phyloP scores from a whole-genome alignment of 2,113 vertebrate species.

The Pelodiscus sinensis region DNA sequence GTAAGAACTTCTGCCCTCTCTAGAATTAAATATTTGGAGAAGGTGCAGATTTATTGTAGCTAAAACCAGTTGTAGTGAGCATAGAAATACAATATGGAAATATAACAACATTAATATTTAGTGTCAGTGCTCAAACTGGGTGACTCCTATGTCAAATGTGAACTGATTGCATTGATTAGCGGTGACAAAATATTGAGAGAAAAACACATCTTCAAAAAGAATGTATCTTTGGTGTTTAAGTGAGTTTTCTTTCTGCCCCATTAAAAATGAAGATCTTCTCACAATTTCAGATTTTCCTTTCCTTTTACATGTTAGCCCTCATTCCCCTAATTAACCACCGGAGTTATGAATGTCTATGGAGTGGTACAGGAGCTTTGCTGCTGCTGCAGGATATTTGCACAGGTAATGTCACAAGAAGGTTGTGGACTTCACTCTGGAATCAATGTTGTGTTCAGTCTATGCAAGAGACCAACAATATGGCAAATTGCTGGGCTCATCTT shows the following conservation, averaged over 20 bases:
- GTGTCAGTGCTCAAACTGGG: background rate
- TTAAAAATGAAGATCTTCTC: background rate
- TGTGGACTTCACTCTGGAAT: background rate
- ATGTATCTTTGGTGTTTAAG: background rate
- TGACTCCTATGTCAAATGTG: background rate
- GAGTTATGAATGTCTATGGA: background rate
- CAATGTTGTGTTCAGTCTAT: background rate
- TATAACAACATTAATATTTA: slow-evolving; percentile 27
- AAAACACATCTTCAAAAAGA: background rate
- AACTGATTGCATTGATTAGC: background rate
- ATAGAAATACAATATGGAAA: background rate
- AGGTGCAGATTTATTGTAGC: background rate
- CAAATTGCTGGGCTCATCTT: background rate
- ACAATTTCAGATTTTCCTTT: background rate
- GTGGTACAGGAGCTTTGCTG: background rate
- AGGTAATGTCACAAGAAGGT: background rate
- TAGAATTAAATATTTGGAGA: background rate
- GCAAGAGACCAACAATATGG: background rate
- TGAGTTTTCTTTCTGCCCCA: background rate
- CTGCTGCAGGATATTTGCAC: background rate
- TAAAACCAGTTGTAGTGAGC: background rate
- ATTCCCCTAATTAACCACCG: background rate
- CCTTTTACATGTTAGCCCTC: background rate
- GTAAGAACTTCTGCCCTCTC: background rate
- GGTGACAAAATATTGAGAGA: slow-evolving; percentile 2